Evolutionary conservation across 2,888 invertebrate species (phyloP).

Genomic region (Brachyopa scutellaris): DNA sequence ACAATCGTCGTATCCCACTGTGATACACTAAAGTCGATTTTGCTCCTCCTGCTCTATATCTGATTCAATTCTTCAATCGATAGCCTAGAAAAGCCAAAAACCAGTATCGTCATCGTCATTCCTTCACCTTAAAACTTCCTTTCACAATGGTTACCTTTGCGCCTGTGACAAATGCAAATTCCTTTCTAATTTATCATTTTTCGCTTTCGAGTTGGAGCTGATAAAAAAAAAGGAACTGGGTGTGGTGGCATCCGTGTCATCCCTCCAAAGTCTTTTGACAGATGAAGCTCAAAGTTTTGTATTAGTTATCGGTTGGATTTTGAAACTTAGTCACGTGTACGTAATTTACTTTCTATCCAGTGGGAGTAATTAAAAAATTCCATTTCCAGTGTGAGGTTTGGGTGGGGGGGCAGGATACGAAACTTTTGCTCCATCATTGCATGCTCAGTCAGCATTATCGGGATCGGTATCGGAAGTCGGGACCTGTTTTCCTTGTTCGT

Average conservation of each 20-base stretch:
- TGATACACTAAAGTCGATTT: no score
- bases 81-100: constrained; percentile 1
- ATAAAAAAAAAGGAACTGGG: background rate
- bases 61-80: constrained; percentile 35
- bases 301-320: constrained; percentile 63
- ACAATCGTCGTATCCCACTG: no score
- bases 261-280: constrained; percentile 43
- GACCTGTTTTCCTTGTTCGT: background rate
- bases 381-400: constrained; percentile 25
- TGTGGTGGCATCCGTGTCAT: background rate
- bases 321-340: constrained; percentile 57
- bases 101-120: constrained; percentile 16
- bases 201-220: constrained; percentile 4
- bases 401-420: background rate
- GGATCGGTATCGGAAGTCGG: constrained; percentile 9
- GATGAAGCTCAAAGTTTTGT: constrained; percentile 64
- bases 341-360: constrained; percentile 63
- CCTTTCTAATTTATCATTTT: constrained; percentile 55
- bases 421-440: constrained; percentile 19
- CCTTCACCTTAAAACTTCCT: constrained; percentile 17
- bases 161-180: constrained; percentile 49
- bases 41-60: no score
- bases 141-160: background rate
- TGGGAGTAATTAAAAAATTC: constrained; percentile 63
- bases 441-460: constrained; percentile 47